Evolutionary conservation across 2,888 invertebrate genomes (phyloP), one percentile per base, ranked within the genome.

Genomic region (Megalurothrips usitatus): DNA sequence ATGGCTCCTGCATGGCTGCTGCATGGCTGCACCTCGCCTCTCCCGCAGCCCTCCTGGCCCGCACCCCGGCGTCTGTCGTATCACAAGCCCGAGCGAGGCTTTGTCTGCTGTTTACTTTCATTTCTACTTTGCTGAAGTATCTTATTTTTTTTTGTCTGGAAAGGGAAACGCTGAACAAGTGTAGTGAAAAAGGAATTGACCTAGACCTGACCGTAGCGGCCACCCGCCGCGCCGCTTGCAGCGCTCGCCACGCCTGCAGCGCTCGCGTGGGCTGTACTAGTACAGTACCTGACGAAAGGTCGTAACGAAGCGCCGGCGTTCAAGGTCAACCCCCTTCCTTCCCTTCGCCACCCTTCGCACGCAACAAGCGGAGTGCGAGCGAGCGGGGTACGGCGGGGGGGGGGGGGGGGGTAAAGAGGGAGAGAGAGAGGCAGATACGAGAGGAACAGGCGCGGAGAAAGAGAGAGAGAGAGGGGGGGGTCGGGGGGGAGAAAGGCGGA

Each of bases 211-310:
- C 23, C 10, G 23, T 26, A 12, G 14, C 58, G 58, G 11, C 19
- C 58, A 17, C 49, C 49, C 49, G 49, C 49, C 1, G 52, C 52
- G 9, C 52, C 52, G 52, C 52, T 52, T 12, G 14, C 14, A 17
- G 2, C 3, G 9, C 63, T 17, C n/a, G 68, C 9, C 23, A n/a
- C 9, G 68, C 9, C 9, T 26, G 68, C 23, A 4, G 68, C 23
- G 23, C 8, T 4, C 4, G 9, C 23, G n/a, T 19, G 68, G 19
- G 68, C 68, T 75, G 68, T 75, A 75, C 68, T 75, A 75, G 68
- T 75, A 75, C 68, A 75, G 68, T 75, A 75, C 26, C 12, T 12
- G 68, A 12, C 26, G 26, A 75, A 75, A 75, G 68, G 68, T 75
- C 68, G 68, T 9, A 2, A 68, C 68, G 23, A 75, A 26, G 26